A percentile compares a stretch with the other conserved stretches of the same genome.
Evolutionary conservation across 2,113 vertebrate species (phyloP).

Genomic region (Hydrolagus affinis): DNA sequence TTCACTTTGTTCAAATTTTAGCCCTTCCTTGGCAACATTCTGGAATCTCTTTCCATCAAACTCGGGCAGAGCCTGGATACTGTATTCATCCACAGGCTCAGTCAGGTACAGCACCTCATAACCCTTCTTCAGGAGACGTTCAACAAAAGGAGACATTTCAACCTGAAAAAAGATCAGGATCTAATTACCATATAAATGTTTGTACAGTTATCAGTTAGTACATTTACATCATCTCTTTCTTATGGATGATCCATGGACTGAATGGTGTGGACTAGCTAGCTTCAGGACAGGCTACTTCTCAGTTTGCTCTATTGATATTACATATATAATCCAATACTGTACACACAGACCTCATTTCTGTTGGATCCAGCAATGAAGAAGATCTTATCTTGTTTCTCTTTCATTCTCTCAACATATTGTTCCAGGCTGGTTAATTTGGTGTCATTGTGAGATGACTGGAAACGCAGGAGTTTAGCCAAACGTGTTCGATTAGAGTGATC

Average conservation of each 20-base stretch:
- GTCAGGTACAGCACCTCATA: slow-evolving; percentile 97
- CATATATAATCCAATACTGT: too few relatives aligned
- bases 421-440: slow-evolving; percentile 73
- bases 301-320: neutral
- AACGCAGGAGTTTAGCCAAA: slow-evolving; percentile 89
- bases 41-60: slow-evolving; percentile 96
- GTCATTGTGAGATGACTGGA: slow-evolving; percentile 86
- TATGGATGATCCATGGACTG: neutral
- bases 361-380: slow-evolving; percentile 95
- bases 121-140: slow-evolving; percentile 87
- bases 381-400: slow-evolving; percentile 97
- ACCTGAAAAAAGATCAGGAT: slow-evolving; percentile 54
- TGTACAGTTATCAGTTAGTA: neutral
- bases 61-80: slow-evolving; percentile 91
- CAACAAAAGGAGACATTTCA: slow-evolving; percentile 91
- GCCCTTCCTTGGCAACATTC: slow-evolving; percentile 93
- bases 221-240: neutral
- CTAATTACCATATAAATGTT: neutral
- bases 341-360: slow-evolving; percentile 76
- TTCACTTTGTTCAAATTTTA: slow-evolving; percentile 92
- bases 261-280: neutral
- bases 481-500: slow-evolving; percentile 96
- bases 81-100: slow-evolving; percentile 95
- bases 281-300: too few relatives aligned
- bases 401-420: slow-evolving; percentile 96